Base-by-base conservation (phyloP, 1,140 invertebrate species). In the Philaenus spumarius region DNA sequence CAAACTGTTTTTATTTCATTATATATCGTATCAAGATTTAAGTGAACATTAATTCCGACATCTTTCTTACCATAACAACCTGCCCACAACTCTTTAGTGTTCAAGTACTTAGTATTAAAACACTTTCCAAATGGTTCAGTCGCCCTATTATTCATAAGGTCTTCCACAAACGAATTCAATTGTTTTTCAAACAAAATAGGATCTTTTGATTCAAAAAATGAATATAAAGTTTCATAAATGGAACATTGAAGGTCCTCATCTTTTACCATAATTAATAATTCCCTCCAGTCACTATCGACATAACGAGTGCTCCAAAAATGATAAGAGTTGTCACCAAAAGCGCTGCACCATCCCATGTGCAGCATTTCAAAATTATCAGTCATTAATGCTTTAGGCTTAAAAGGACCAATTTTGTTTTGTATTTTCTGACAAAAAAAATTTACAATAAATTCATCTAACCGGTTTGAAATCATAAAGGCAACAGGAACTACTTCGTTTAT, bases 201-300 rank as follows among this genome's bases (percentile, higher is more conserved):
- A 24, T 60, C 59, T n/a, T 17, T 37, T 12, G 17, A 37, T 37
- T 52, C 50, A 24, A 60, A 34, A 34, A 42, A 60, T 3, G 53
- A 55, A 37, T 60, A 60, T 6, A 60, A 26, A 45, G 15, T 30
- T 43, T 60, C 59, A 50, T 60, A 60, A 23, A 60, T 37, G 6
- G 53, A 54, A n/a, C 45, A 43, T 22, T 60, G 59, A 22, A 50
- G n/a, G 6, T 47, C 59, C 43, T 60, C 59, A 55, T 60, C 42
- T 20, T 37, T 35, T 2, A 60, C 47, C 3, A 30, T 42, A 11
- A 55, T 56, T 11, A 60, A 43, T 2, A 22, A n/a, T 15, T 56
- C 37, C 15, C 59, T 48, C 59, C 59, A 60, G 15, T 60, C 59
- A 17, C 37, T 39, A 37, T 60, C 59, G 2, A 60, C 59, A 48